These are phyloP conservation scores for Callipepla squamata DNA, from an alignment of 2,113 vertebrate genomes.

Conservation along the genomic window DNA sequence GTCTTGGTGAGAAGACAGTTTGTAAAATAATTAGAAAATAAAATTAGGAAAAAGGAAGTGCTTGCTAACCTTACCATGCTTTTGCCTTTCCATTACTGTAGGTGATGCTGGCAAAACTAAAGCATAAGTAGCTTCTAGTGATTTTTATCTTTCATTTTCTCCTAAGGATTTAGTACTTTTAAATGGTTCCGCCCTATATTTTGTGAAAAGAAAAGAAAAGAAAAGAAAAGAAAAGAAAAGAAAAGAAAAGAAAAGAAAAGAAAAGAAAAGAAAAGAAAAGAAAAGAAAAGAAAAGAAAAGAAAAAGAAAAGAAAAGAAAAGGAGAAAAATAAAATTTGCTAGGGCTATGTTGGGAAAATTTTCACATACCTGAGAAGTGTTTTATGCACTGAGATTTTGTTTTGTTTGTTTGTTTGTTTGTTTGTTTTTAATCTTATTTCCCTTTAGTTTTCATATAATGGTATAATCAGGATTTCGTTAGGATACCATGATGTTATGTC, in stretches of 20 bases:
- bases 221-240: no score
- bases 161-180: not conserved
- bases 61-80: not conserved
- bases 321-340: no score
- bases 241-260: no score
- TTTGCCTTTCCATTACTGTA: not conserved
- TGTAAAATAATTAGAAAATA: not conserved
- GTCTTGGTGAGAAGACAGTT: not conserved
- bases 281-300: no score
- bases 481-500: not conserved
- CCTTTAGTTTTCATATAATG: not conserved
- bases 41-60: not conserved
- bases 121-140: not conserved
- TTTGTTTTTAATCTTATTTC: not conserved
- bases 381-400: no score
- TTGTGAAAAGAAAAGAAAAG: not conserved
- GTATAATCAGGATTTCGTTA: not conserved
- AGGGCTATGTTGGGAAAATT: no score
- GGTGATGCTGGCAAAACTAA: not conserved
- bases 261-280: no score
- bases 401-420: no score
- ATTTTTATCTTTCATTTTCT: not conserved
- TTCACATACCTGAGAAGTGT: no score
- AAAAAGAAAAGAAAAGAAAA: no score
- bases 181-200: not conserved